phyloP scores from a whole-genome alignment of 2,888 invertebrate species.

The Eugnorisma glareosa region DNA sequence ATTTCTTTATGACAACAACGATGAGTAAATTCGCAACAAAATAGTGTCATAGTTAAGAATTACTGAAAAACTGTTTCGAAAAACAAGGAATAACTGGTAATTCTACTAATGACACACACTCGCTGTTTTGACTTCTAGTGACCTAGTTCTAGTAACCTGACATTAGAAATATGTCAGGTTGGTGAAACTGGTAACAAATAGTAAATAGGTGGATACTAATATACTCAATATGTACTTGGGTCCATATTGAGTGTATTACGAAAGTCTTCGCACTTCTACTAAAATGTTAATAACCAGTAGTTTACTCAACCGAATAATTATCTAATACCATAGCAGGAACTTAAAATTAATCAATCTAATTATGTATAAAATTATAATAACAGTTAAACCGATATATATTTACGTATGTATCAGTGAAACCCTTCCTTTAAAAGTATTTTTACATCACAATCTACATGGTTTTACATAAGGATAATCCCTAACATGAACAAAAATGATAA shows the following conservation, averaged over 20 bases:
- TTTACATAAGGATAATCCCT: background rate
- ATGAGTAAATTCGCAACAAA: background rate
- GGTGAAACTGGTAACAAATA: background rate
- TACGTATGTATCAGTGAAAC: background rate
- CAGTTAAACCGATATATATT: background rate
- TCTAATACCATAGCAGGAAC: background rate
- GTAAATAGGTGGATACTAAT: background rate
- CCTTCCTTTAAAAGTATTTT: background rate
- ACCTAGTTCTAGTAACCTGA: too few relatives aligned
- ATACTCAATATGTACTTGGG: background rate
- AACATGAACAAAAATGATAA: background rate
- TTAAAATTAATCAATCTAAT: slow-evolving; percentile 1
- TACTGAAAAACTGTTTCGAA: background rate
- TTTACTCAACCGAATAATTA: slow-evolving; percentile 12
- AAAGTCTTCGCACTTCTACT: background rate
- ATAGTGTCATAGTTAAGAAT: background rate
- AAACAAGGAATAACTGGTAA: background rate
- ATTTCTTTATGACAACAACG: background rate
- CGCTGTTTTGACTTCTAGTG: background rate
- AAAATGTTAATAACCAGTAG: background rate
- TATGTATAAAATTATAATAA: too few relatives aligned
- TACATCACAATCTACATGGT: background rate
- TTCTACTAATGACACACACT: background rate
- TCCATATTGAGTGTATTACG: background rate
- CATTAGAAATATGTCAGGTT: background rate